These are phyloP conservation scores for Acyrthosiphon pisum DNA, from an alignment of 1,140 invertebrate species.

Conservation along the genomic window DNA sequence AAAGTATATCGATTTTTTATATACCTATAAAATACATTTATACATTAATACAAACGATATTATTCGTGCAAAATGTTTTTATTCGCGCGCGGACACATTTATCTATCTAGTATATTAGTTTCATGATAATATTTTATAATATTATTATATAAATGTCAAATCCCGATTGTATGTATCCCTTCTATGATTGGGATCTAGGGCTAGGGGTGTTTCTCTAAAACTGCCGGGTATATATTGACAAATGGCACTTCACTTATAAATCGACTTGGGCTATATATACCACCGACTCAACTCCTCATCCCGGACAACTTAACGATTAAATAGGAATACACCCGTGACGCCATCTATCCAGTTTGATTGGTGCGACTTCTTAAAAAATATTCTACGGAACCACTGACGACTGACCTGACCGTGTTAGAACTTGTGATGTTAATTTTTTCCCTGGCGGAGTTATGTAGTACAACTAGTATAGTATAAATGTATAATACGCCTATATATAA, in stretches of 20 bases:
- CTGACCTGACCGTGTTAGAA: neutral
- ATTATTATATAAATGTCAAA: no score
- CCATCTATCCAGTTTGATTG: neutral
- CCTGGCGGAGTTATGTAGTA: accelerated
- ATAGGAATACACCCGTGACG: neutral
- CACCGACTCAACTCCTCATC: neutral
- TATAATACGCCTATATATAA: neutral
- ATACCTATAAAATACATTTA: no score
- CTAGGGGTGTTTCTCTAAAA: no score
- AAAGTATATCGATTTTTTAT: neutral
- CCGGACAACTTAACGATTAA: neutral
- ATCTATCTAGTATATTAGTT: no score
- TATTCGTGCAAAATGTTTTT: neutral
- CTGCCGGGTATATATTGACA: no score
- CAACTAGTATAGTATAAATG: no score
- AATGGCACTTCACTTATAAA: no score
- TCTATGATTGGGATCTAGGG: no score
- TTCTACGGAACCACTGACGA: neutral
- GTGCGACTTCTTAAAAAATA: neutral
- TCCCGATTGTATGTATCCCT: no score
- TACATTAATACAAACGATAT: neutral
- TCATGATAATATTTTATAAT: no score
- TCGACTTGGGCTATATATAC: neutral
- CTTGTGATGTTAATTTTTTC: neutral
- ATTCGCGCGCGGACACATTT: no score